Evolutionary conservation across 2,797 vertebrate species (phyloP), one percentile per base, ranked within the genome.

Genomic region (Apogon hyalosoma): DNA sequence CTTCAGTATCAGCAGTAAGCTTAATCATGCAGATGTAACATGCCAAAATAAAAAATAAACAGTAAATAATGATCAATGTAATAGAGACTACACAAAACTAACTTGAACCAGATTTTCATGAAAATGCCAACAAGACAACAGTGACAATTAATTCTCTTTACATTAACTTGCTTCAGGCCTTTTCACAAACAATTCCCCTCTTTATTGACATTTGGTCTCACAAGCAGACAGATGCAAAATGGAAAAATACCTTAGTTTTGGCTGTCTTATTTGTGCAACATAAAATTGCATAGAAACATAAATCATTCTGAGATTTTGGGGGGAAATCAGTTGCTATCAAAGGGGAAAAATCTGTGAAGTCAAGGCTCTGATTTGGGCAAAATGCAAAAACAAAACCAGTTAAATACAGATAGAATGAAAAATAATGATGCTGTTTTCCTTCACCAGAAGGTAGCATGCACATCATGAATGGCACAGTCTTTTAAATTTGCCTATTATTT

Each of bases 21-120:
- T 31, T 68, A 24, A 57, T 56, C 50, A 15, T 11, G 50, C 40
- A 48, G 49, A 63, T 24, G 38, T 41, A 19, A 45, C 15, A 53
- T 2, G 64, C 75, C 55, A 58, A 57, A n/a, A 18, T 31, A 7
- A 67, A 6, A 60, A 33, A 41, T 39, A 51, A 62, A 36, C 46
- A 36, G 53, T 55, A 64, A 68, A 72, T 59, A 64, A 58, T 49
- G 24, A 76, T 70, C 48, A 67, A 24, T 58, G 12, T 19, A n/a
- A 51, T 16, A 57, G 51, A 42, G 16, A 19, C 13, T 9, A 24
- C 43, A 51, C 21, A 55, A 50, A 63, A 45, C n/a, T 24, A 58
- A 48, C 48, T 28, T 59, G 18, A 46, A 67, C 48, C 10, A n/a
- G 16, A 57, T 49, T 36, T 61, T 50, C 18, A 46, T 36, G 11